Conservation (phyloP, 2,113 vertebrate genomes). For the Syrrhaptes paradoxus region DNA sequence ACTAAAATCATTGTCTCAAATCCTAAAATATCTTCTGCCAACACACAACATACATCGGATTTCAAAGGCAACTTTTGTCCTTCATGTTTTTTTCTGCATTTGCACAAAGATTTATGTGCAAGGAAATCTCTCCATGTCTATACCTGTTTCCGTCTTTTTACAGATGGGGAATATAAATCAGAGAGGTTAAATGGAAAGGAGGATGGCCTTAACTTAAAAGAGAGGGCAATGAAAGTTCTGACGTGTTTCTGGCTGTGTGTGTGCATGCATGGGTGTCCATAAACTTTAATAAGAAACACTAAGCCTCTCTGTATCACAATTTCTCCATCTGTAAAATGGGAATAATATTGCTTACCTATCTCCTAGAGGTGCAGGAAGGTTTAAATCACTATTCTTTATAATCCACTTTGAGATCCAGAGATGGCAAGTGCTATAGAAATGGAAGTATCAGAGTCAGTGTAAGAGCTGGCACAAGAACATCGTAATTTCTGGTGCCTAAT, state of each 20-base stretch:
- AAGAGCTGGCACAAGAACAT: conserved; percentile 61
- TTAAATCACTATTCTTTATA: conserved; percentile 75
- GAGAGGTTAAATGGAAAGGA: conserved; percentile 73
- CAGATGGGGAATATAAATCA: conserved; percentile 73
- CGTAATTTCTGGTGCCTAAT: conserved; percentile 59
- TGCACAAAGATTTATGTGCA: background rate
- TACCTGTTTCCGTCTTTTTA: conserved; percentile 58
- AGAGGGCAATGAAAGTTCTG: conserved; percentile 20
- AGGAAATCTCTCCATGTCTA: background rate
- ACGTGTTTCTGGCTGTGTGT: background rate
- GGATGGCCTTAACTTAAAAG: conserved; percentile 30
- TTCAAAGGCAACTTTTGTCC: background rate
- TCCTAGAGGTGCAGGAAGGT: conserved; percentile 71
- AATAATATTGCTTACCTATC: conserved; percentile 72
- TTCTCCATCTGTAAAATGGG: conserved; percentile 74
- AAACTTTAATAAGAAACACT: conserved; percentile 13
- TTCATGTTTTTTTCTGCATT: background rate
- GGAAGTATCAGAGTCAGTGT: conserved; percentile 70
- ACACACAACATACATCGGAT: background rate
- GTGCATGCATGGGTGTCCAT: background rate
- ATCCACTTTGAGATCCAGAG: conserved; percentile 75
- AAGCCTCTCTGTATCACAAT: conserved; percentile 69
- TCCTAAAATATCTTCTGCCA: background rate
- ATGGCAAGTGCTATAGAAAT: conserved; percentile 73
- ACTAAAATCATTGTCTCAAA: background rate